Evolutionary conservation across 2,113 vertebrate genomes (phyloP).

Genomic region (Nicator chloris): DNA sequence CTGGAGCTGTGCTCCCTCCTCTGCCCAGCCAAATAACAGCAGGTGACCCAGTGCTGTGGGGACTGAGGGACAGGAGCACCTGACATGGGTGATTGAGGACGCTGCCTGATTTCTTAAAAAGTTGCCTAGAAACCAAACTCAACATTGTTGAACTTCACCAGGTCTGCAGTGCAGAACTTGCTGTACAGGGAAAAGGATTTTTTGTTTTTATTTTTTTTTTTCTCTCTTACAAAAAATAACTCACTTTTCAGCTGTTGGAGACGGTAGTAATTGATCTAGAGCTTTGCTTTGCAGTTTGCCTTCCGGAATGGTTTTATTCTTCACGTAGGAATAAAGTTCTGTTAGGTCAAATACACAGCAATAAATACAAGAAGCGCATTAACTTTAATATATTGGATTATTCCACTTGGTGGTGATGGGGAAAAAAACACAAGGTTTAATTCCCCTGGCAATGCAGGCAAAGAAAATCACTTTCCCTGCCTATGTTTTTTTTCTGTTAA

Average conservation of each 20-base stretch:
- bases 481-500: not conserved
- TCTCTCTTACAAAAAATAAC: conserved; percentile 63
- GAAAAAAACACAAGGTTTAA: conserved; percentile 71
- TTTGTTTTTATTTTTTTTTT: not conserved
- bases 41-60: not conserved
- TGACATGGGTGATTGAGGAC: not conserved
- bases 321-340: conserved; percentile 64
- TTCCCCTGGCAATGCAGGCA: conserved; percentile 64
- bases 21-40: not conserved
- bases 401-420: conserved; percentile 63
- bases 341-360: conserved; percentile 68
- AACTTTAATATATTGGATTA: conserved; percentile 74
- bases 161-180: conserved; percentile 61
- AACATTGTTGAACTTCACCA: conserved; percentile 20
- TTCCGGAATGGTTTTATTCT: conserved; percentile 58
- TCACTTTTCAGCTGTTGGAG: conserved; percentile 68
- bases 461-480: conserved; percentile 69
- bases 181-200: not conserved
- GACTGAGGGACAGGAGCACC: not conserved
- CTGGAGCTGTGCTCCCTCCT: not conserved
- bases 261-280: conserved; percentile 69
- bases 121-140: conserved; percentile 61
- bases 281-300: conserved; percentile 44
- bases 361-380: conserved; percentile 67
- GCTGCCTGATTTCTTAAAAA: conserved; percentile 13